Conservation (phyloP, 1,140 invertebrate species). For the Pararge aegeria region DNA sequence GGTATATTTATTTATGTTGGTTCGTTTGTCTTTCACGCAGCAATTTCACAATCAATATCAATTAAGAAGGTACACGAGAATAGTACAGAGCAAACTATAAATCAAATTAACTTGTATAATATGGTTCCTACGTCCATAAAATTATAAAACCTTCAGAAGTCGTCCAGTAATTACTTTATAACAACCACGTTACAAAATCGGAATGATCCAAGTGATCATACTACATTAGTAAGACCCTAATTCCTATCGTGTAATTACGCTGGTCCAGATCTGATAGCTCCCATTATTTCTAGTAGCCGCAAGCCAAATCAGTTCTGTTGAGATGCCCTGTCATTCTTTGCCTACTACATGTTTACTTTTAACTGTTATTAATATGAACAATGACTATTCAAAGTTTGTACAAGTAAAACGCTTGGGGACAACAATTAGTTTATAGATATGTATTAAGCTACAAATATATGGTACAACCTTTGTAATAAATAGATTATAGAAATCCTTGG, state of each 20-base stretch:
- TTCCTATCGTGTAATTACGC: constrained; percentile 23
- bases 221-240: constrained; percentile 10
- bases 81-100: background rate
- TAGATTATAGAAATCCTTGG: too few species aligned
- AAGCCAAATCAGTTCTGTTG: constrained; percentile 28
- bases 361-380: constrained; percentile 41
- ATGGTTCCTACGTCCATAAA: background rate
- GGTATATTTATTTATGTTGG: too few species aligned
- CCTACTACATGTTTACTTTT: constrained; percentile 44
- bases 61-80: too few species aligned
- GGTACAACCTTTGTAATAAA: too few species aligned
- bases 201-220: constrained; percentile 16
- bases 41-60: too few species aligned
- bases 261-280: constrained; percentile 17
- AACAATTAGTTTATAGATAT: constrained; percentile 1
- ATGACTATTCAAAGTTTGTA: constrained; percentile 25
- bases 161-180: constrained; percentile 20
- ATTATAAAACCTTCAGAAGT: background rate
- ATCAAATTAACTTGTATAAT: background rate
- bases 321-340: constrained; percentile 38
- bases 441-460: too few species aligned
- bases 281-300: constrained; percentile 20
- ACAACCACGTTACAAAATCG: constrained; percentile 26
- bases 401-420: constrained; percentile 8
- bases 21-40: too few species aligned